Percentiles rank a stretch among this genome's conserved stretches.
Conservation (phyloP, 2,888 invertebrate genomes). For the Fragum fragum region DNA sequence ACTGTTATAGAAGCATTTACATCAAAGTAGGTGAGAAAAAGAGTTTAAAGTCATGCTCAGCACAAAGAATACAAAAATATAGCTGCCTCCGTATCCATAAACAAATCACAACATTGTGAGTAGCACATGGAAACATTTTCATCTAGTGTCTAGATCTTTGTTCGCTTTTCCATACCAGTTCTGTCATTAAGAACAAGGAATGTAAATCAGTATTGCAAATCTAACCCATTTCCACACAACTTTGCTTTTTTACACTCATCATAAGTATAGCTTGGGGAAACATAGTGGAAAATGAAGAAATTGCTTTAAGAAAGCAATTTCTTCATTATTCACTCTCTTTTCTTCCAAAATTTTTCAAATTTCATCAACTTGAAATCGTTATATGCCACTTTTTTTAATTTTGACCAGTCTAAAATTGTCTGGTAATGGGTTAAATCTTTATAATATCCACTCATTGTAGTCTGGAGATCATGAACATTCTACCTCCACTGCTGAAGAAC, state of each 20-base stretch:
- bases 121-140: slow-evolving; percentile 23
- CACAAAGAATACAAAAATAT: slow-evolving; percentile 20
- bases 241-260: too few relatives aligned
- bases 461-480: slow-evolving; percentile 40
- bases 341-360: too few relatives aligned
- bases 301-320: too few relatives aligned
- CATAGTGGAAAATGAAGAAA: too few relatives aligned
- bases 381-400: too few relatives aligned
- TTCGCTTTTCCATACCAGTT: neutral
- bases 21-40: neutral
- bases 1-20: neutral
- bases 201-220: slow-evolving; percentile 18
- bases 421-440: too few relatives aligned
- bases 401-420: too few relatives aligned
- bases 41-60: neutral
- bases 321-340: too few relatives aligned
- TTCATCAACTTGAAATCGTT: too few relatives aligned
- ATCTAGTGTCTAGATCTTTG: neutral
- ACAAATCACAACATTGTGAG: slow-evolving; percentile 20
- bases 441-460: too few relatives aligned
- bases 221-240: too few relatives aligned
- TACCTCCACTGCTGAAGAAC: slow-evolving; percentile 57
- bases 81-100: slow-evolving; percentile 14
- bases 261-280: too few relatives aligned
- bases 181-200: slow-evolving; percentile 1